Evolutionary conservation across 2,888 invertebrate genomes (phyloP).

Genomic region (Sesia apiformis): DNA sequence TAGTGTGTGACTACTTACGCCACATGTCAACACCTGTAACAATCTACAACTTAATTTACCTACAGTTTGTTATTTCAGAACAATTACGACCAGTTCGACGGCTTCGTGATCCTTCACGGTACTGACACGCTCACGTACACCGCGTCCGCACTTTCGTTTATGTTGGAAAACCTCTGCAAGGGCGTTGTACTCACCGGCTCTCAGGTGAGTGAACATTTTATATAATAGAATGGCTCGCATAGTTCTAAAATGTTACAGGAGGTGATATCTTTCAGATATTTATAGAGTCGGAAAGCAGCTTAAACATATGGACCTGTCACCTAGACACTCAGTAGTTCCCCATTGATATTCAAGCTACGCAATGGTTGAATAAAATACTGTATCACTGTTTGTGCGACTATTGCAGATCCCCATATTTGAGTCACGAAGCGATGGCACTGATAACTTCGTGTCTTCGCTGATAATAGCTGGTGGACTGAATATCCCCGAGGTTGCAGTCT

Average conservation of each 20-base stretch:
- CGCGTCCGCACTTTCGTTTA: slow-evolving; percentile 91
- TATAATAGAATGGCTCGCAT: too few species aligned
- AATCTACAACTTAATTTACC: too few species aligned
- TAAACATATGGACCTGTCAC: too few species aligned
- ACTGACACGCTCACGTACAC: slow-evolving; percentile 93
- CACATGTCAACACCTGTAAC: too few species aligned
- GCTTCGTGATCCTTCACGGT: slow-evolving; percentile 93
- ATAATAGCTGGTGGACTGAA: slow-evolving; percentile 86
- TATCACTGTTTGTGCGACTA: not conserved
- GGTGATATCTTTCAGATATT: too few species aligned
- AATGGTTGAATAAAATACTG: not conserved
- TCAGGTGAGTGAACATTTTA: not conserved
- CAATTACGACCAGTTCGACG: slow-evolving; percentile 82
- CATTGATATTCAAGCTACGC: too few species aligned
- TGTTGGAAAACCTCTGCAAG: slow-evolving; percentile 91
- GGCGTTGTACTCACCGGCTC: slow-evolving; percentile 83
- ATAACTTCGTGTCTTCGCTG: slow-evolving; percentile 87
- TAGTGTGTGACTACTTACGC: too few species aligned
- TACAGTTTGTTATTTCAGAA: not conserved
- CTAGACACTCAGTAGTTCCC: too few species aligned
- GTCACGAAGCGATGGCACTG: slow-evolving; percentile 87
- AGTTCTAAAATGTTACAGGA: too few species aligned
- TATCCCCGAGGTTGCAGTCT: slow-evolving; percentile 90
- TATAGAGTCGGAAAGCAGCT: too few species aligned
- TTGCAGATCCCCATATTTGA: slow-evolving; percentile 77